A percentile compares a stretch with the other conserved stretches of the same genome.
Evolutionary conservation across 2,113 vertebrate species (phyloP).

Genomic region (Nyctibius bracteatus): DNA sequence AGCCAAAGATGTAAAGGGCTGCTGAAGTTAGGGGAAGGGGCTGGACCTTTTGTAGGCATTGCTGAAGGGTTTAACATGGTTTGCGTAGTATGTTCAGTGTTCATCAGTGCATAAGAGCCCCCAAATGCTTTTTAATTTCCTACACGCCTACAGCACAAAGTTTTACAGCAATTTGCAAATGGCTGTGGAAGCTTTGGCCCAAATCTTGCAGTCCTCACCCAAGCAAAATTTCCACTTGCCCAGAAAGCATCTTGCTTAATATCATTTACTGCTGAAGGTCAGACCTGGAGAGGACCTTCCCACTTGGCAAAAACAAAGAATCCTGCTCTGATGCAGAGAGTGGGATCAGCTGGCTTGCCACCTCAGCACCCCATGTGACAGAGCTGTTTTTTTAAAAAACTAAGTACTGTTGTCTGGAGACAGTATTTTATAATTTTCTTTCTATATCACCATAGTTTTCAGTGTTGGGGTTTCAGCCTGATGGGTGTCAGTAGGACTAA

Average conservation of each 20-base stretch:
- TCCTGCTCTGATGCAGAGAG: not conserved
- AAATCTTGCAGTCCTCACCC: not conserved
- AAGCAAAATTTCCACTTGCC: not conserved
- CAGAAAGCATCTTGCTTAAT: not conserved
- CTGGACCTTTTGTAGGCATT: not conserved
- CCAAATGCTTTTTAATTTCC: not conserved
- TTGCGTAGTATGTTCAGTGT: not conserved
- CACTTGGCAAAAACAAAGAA: not conserved
- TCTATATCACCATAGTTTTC: not conserved
- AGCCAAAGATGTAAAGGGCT: not conserved
- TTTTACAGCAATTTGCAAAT: not conserved
- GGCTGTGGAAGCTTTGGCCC: not conserved
- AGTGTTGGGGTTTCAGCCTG: not conserved
- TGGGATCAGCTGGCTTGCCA: not conserved
- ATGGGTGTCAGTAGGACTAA: not conserved
- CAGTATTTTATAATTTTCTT: not conserved
- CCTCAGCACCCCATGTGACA: accelerated
- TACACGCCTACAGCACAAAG: not conserved
- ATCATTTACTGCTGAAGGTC: not conserved
- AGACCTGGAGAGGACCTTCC: not conserved
- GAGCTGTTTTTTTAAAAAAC: not conserved
- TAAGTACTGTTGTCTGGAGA: not conserved
- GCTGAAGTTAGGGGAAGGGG: not conserved
- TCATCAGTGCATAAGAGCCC: not conserved
- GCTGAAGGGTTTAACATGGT: not conserved